These are phyloP conservation scores for Lucilia cuprina DNA, from an alignment of 1,140 invertebrate species.

Conservation along the genomic window DNA sequence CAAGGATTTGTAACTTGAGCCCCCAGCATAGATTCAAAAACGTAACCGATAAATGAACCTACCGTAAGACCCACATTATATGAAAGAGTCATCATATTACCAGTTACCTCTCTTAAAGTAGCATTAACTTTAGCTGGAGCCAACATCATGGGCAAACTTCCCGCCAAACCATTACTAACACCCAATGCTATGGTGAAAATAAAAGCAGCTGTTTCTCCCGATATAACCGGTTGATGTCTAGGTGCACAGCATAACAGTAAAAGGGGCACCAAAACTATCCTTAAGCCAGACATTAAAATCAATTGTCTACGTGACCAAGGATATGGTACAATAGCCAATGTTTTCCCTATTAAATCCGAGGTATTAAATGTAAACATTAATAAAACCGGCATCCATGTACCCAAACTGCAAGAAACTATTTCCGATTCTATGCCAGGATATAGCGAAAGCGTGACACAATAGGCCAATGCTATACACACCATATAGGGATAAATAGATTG, in stretches of 20 bases:
- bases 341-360: constrained; percentile 85
- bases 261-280: constrained; percentile 80
- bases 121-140: constrained; percentile 82
- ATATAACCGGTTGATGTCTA: constrained; percentile 73
- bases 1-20: constrained; percentile 65
- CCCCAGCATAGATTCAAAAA: constrained; percentile 77
- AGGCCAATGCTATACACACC: constrained; percentile 84
- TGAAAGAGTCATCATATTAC: constrained; percentile 91
- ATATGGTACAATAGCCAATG: constrained; percentile 80
- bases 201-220: constrained; percentile 70
- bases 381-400: constrained; percentile 89
- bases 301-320: constrained; percentile 81
- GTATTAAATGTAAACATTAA: constrained; percentile 89
- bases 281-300: constrained; percentile 72
- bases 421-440: constrained; percentile 91
- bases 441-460: constrained; percentile 85
- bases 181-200: constrained; percentile 79
- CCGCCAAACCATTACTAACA: constrained; percentile 84
- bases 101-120: constrained; percentile 79
- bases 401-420: constrained; percentile 81
- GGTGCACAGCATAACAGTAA: constrained; percentile 81
- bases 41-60: constrained; percentile 83
- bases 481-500: constrained; percentile 87
- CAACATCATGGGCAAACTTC: constrained; percentile 90
- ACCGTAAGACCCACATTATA: constrained; percentile 85